Evolutionary conservation across 2,113 vertebrate species (phyloP).

Genomic region (Boulengeromyrus knoepffleri): DNA sequence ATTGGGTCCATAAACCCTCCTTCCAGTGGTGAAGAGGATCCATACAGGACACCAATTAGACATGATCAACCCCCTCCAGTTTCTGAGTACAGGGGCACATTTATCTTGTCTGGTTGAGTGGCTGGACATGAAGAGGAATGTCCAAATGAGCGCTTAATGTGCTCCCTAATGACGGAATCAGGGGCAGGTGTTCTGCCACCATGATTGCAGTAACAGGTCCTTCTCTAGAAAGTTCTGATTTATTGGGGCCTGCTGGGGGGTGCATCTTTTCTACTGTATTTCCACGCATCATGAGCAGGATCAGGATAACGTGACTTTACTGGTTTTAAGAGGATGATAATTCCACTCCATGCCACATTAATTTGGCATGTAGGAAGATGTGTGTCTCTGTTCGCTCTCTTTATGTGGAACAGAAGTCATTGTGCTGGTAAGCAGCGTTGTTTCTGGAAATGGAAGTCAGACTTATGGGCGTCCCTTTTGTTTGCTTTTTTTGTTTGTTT

Average conservation of each 20-base stretch:
- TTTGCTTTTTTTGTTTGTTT: not conserved
- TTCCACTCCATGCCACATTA: not conserved
- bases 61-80: not conserved
- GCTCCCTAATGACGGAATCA: not conserved
- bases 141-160: not conserved
- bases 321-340: not conserved
- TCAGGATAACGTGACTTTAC: not conserved
- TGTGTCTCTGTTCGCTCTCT: conserved; percentile 12
- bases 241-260: not conserved
- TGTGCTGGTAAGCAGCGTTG: not conserved
- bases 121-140: not conserved
- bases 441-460: not conserved
- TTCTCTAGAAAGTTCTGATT: not conserved
- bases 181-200: not conserved
- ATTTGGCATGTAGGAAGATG: not conserved
- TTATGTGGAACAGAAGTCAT: not conserved
- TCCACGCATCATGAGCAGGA: not conserved
- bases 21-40: conserved; percentile 29
- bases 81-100: not conserved
- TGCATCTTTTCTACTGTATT: not conserved
- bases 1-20: conserved; percentile 1
- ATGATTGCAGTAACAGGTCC: not conserved
- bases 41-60: conserved; percentile 24
- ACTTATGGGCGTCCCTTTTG: not conserved
- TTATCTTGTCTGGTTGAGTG: not conserved